Base-by-base conservation (phyloP, 2,113 vertebrate species). In the Pholis gunnellus region DNA sequence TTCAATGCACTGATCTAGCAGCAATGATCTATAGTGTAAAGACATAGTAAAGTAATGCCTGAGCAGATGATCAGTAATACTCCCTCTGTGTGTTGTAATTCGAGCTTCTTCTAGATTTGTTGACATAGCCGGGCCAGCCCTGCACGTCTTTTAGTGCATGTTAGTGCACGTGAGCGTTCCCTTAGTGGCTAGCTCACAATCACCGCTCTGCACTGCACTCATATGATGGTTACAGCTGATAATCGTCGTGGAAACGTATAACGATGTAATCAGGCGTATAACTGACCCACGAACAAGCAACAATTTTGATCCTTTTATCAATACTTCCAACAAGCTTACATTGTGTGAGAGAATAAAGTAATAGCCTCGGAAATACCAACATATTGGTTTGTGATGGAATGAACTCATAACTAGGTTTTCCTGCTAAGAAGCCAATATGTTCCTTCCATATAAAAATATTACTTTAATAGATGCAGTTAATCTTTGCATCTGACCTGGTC, bases 401-500 rank as follows among this genome's bases (percentile, higher is more conserved):
- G 74, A 89, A 82, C 86, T 92, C 88, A 90, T 87, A 88, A 90
- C 57, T 1, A 68, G 75, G 64, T 78, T 54, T 79, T 84, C 42
- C 67, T 65, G 67, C 68, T 56, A 75, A 87, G 79, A 88, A 63
- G 63, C 38, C 68, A 76, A 84, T 81, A 64, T 68, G 44, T 46
- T 84, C 67, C 63, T 50, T 74, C 70, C 8, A 40, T 73, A 84
- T 82, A 63, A 89, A 91, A 81, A 36, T 86, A 88, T 83, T 75
- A 60, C 86, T 92, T 84, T 90, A 90, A 92, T 89, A 83, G 74
- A 44, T 65, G 75, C 69, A 69, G 83, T 89, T 90, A 83, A 93
- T 93, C 88, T 86, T 83, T 92, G 85, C 84, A 84, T 90, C 76
- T 94, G 93, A 93, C 91, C 93, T 75, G 91, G 91, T 94, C 92